Conservation (phyloP, 2,797 vertebrate species). For the Gymnopithys bicolor region DNA sequence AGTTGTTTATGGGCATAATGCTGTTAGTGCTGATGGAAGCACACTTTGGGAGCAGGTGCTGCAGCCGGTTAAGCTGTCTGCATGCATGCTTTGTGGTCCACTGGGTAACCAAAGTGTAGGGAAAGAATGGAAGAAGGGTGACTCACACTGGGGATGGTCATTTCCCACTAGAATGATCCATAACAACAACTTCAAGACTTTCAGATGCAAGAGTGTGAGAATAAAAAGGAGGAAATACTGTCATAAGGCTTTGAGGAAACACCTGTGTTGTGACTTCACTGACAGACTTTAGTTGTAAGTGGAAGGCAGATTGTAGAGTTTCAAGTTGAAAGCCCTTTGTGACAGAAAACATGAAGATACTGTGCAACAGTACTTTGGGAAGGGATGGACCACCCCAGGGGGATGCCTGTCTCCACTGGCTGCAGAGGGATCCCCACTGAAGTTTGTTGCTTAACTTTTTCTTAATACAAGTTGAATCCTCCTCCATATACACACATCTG, state of each 20-base stretch:
- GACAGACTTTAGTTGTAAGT: background rate
- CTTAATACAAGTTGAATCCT: background rate
- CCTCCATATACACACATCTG: background rate
- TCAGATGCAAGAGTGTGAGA: background rate
- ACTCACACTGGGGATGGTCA: fast-evolving
- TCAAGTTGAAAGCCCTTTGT: background rate
- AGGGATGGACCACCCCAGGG: background rate
- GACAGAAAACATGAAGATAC: background rate
- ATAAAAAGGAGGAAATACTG: background rate
- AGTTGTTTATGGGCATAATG: background rate
- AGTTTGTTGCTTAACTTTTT: background rate
- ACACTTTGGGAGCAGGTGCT: background rate
- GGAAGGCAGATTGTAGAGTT: background rate
- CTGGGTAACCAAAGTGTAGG: background rate
- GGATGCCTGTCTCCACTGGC: background rate
- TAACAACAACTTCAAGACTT: background rate
- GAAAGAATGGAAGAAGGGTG: background rate
- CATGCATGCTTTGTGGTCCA: background rate
- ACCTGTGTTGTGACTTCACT: background rate
- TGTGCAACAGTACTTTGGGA: background rate
- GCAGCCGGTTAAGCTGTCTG: background rate
- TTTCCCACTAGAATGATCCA: fast-evolving
- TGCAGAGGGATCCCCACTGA: background rate
- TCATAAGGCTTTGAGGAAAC: background rate
- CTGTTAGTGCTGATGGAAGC: background rate